Conservation (phyloP, 2,888 invertebrate genomes). For the Itoplectis maculator region DNA sequence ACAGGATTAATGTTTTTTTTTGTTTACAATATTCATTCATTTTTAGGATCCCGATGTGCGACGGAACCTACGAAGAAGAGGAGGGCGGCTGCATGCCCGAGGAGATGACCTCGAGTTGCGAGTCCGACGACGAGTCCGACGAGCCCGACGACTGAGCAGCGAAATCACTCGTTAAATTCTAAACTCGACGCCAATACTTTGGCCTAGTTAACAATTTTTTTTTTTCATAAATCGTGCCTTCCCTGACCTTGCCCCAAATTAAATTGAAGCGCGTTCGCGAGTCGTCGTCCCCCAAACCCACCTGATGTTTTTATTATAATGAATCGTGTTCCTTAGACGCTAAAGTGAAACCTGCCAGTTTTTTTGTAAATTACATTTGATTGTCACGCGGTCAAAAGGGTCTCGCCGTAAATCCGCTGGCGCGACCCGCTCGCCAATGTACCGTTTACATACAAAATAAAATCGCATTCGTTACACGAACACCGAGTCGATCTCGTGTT, state of each 20-base stretch:
- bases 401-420: not conserved
- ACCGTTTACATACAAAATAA: constrained; percentile 44
- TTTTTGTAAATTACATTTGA: constrained; percentile 49
- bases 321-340: constrained; percentile 41
- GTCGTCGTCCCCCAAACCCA: no score
- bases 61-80: constrained; percentile 71
- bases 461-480: not conserved
- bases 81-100: constrained; percentile 76
- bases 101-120: constrained; percentile 77
- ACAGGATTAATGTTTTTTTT: constrained; percentile 16
- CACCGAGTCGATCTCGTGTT: not conserved
- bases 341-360: constrained; percentile 52
- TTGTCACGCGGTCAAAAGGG: not conserved
- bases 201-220: constrained; percentile 33
- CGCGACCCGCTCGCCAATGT: constrained; percentile 37
- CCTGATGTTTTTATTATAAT: constrained; percentile 35
- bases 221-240: constrained; percentile 24
- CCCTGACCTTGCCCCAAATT: not conserved
- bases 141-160: constrained; percentile 71
- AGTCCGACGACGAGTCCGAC: constrained; percentile 77
- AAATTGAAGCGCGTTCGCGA: constrained; percentile 15
- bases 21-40: constrained; percentile 24
- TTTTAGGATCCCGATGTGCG: constrained; percentile 76
- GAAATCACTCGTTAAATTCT: not conserved
- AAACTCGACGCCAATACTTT: not conserved